Conservation (phyloP, 2,797 vertebrate species). For the Poeciliopsis paucimaculata region DNA sequence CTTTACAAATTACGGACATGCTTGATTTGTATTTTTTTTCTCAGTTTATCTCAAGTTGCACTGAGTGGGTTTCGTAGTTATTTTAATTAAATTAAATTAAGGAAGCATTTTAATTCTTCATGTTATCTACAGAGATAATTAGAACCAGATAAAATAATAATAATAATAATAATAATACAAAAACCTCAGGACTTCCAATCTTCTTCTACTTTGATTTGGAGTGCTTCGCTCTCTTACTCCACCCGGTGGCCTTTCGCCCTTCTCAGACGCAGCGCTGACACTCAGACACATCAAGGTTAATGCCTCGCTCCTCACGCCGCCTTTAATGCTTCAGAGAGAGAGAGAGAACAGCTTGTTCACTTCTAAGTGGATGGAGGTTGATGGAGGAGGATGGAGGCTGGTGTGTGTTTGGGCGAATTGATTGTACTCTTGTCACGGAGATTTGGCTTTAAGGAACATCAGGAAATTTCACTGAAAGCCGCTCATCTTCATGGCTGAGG, state of each 20-base stretch:
- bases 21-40: no score
- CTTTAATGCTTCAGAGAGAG: slow-evolving; percentile 45
- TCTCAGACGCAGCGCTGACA: slow-evolving; percentile 21
- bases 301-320: slow-evolving; percentile 33
- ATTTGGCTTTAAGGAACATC: slow-evolving; percentile 46
- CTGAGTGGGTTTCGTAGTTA: not conserved
- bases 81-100: no score
- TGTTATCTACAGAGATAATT: not conserved
- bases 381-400: slow-evolving; percentile 13
- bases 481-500: slow-evolving; percentile 55
- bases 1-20: no score
- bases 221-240: slow-evolving; percentile 2
- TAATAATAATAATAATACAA: no score
- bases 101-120: no score
- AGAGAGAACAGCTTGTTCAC: slow-evolving; percentile 47
- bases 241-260: slow-evolving; percentile 33
- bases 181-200: not conserved
- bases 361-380: slow-evolving; percentile 43
- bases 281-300: slow-evolving; percentile 48
- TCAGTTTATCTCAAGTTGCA: not conserved
- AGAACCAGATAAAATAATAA: not conserved
- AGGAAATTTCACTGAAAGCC: slow-evolving; percentile 28
- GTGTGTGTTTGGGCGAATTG: slow-evolving; percentile 23
- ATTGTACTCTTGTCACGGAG: slow-evolving; percentile 40
- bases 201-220: slow-evolving; percentile 9